phyloP scores from a whole-genome alignment of 2,113 vertebrate species.

The Galbula dea region DNA sequence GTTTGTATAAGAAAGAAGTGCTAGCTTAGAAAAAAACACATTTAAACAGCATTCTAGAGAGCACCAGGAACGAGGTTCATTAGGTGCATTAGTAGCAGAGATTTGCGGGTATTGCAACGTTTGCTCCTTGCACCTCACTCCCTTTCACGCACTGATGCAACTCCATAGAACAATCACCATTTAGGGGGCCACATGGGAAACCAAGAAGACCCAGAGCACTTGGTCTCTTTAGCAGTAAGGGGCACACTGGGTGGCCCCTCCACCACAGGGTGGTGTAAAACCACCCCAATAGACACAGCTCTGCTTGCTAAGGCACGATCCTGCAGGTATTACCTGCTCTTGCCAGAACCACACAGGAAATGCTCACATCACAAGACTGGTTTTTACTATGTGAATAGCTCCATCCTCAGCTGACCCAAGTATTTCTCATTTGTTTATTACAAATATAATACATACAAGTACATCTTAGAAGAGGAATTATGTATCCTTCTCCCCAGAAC shows the following conservation, averaged over 20 bases:
- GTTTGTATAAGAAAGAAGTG: not conserved
- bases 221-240: fast-evolving
- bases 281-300: not conserved
- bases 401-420: not conserved
- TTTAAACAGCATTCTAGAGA: not conserved
- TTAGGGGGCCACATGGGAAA: not conserved
- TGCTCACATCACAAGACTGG: not conserved
- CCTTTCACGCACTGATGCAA: not conserved
- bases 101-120: not conserved
- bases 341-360: not conserved
- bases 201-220: not conserved
- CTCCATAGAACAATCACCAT: fast-evolving
- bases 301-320: not conserved
- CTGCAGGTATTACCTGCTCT: not conserved
- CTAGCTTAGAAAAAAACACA: not conserved
- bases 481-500: not conserved
- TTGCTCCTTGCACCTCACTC: not conserved
- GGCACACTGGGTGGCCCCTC: fast-evolving
- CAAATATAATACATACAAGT: not conserved
- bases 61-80: not conserved
- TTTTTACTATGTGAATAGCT: not conserved
- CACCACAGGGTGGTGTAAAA: too few species aligned
- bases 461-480: not conserved
- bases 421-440: not conserved
- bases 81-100: conserved; percentile 34